Evolutionary conservation across 2,113 vertebrate species (phyloP), one percentile per base, ranked within the genome.

Genomic region (Illadopsis cleaveri): DNA sequence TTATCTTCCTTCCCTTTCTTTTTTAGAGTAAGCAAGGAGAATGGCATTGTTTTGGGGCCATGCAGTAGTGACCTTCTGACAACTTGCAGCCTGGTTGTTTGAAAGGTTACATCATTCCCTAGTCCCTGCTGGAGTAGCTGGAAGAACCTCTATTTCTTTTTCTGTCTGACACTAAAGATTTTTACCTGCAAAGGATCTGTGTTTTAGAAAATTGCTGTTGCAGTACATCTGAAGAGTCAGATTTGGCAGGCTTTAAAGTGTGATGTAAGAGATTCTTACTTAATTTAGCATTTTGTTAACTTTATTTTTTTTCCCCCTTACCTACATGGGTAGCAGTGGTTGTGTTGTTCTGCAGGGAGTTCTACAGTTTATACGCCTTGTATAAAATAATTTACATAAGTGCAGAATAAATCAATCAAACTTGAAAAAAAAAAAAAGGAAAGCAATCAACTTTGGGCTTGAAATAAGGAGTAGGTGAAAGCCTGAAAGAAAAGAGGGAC

Each of bases 261-360:
- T 93, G 93, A 91, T 96, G 85, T 90, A 93, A 93, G 90, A 78
- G 72, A 92, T 79, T 94, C 83, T 89, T 94, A 81, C 90, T 96
- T 93, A 94, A 96, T 96, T 96, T 96, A 93, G 94, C 71, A 86
- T 81, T 94, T 88, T 5, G 13, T 88, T 96, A 90, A 82, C 79
- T 86, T 86, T 50, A 47, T 53, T 35, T 47, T 56, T 61, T 14
- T 51, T 4, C 5, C 7, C 66, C 61, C 58, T 89, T 95, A 89
- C 85, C 79, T 93, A 64, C 68, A 64, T 3, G 20, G 47, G 33
- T 75, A 75, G 65, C 65, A 57, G 82, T 53, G 48, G 64, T 84
- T 30, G 21, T 28, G 44, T 54, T 57, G 37, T 75, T 96, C 88
- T 78, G 58, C 57, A 75, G 79, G 51, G 90, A 92, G 33, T 70